Conservation (phyloP, 2,797 vertebrate species). For the Paguma larvata region DNA sequence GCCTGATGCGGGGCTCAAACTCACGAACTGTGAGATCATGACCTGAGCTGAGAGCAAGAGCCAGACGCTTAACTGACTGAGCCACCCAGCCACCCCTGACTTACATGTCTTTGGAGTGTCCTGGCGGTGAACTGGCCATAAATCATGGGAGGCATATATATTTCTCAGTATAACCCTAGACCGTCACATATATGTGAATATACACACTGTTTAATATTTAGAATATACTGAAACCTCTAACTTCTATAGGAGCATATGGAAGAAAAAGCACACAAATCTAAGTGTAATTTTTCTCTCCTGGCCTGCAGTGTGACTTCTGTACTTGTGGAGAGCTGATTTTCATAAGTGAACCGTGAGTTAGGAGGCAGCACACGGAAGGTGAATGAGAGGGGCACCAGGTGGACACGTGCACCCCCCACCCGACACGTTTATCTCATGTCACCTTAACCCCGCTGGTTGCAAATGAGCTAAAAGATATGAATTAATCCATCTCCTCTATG, state of each 20-base stretch:
- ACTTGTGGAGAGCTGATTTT: neutral
- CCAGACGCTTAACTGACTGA: no score
- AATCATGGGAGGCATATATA: neutral
- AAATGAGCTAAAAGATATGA: neutral
- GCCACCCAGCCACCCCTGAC: no score
- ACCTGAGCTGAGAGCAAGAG: no score
- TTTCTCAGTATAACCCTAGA: neutral
- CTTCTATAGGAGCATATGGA: neutral
- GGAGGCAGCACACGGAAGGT: neutral
- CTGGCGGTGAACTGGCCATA: neutral
- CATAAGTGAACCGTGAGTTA: neutral
- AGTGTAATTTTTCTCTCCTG: neutral
- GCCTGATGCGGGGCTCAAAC: no score
- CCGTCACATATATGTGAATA: neutral
- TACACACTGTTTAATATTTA: neutral
- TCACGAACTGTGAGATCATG: no score
- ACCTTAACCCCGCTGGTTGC: neutral
- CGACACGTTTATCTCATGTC: neutral
- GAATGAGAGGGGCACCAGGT: fast-evolving
- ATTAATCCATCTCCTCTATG: neutral
- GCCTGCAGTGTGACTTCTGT: neutral
- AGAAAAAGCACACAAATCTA: neutral
- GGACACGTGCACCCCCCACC: no score
- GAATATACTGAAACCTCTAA: neutral
- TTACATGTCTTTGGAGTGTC: neutral